Conservation (phyloP, 2,888 invertebrate genomes). For the Marasmarcha lunaedactyla region DNA sequence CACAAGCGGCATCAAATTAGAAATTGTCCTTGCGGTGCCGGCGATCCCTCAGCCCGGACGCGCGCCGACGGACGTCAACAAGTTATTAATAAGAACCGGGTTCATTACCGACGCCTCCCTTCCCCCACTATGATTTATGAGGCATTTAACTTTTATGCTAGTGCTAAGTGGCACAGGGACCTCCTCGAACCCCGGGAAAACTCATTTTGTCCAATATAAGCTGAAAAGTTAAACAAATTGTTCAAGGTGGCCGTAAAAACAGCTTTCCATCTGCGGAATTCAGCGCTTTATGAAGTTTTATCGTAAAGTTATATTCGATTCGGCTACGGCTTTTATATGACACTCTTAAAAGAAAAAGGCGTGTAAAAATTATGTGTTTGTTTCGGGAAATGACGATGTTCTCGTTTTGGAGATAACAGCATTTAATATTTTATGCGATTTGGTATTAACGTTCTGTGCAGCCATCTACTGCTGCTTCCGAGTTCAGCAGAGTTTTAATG, state of each 20-base stretch:
- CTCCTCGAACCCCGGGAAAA: slow-evolving; percentile 33
- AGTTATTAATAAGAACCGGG: slow-evolving; percentile 43
- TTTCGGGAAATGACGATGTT: no score
- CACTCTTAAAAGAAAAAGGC: no score
- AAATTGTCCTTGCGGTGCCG: no score
- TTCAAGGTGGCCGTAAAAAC: slow-evolving; percentile 21
- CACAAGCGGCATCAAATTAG: no score
- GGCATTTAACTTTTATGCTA: slow-evolving; percentile 62
- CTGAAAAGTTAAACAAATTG: slow-evolving; percentile 58
- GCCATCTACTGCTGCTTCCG: no score
- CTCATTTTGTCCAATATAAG: slow-evolving; percentile 50
- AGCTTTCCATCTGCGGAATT: background rate
- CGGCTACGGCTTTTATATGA: background rate
- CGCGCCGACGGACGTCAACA: slow-evolving; percentile 7
- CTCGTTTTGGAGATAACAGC: no score
- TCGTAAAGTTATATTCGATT: slow-evolving; percentile 1
- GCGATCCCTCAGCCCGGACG: no score
- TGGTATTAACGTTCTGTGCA: no score
- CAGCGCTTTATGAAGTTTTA: background rate
- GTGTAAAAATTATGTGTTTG: no score
- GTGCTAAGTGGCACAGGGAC: slow-evolving; percentile 52
- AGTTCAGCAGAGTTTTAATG: no score
- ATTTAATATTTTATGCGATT: no score
- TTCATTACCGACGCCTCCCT: slow-evolving; percentile 36
- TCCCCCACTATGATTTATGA: slow-evolving; percentile 50